A percentile compares a stretch with the other conserved stretches of the same genome.
phyloP scores from a whole-genome alignment of 2,797 vertebrate species.

The Coendou prehensilis region DNA sequence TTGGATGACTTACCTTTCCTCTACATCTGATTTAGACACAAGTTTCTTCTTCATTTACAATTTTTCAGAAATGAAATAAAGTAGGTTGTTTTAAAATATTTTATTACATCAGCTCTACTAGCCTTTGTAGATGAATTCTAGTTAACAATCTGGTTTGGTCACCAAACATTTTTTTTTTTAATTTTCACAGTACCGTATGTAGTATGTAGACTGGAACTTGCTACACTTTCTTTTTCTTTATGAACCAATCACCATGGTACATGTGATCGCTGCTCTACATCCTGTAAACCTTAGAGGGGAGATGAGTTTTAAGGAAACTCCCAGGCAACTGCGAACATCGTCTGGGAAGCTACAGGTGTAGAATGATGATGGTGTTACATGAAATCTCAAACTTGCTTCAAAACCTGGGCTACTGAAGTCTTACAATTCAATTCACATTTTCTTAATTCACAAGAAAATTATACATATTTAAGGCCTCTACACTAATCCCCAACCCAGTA shows the following conservation, averaged over 20 bases:
- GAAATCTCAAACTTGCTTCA: neutral
- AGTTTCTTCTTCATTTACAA: neutral
- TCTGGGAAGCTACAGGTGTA: neutral
- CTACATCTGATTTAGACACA: neutral
- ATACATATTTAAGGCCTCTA: neutral
- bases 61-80: constrained; percentile 30
- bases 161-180: neutral
- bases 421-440: constrained; percentile 13
- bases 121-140: neutral
- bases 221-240: constrained; percentile 25
- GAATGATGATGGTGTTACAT: neutral
- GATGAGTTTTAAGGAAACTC: neutral
- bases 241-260: neutral
- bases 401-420: neutral
- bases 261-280: neutral
- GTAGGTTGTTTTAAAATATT: neutral
- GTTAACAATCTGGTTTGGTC: neutral
- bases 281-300: neutral
- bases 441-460: constrained; percentile 41
- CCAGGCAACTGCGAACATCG: neutral
- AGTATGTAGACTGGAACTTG: neutral
- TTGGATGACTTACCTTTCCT: neutral
- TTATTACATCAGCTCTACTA: constrained; percentile 11
- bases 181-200: neutral
- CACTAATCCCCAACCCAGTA: neutral